A percentile compares a stretch with the other conserved stretches of the same genome.
phyloP scores from a whole-genome alignment of 1,140 invertebrate genomes.

The Heliconius hermathena region DNA sequence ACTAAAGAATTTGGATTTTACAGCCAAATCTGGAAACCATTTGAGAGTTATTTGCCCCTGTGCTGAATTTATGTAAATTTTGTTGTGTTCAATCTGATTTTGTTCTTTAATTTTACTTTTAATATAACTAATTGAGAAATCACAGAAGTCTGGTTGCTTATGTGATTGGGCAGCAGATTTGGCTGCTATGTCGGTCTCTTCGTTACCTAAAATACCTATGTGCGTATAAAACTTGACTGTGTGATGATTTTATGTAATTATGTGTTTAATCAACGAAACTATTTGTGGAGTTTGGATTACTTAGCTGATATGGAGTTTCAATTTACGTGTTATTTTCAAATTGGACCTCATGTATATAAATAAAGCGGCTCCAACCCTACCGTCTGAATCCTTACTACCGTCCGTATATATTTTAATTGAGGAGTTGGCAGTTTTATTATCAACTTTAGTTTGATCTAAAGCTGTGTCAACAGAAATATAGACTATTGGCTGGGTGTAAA shows the following conservation, averaged over 20 bases:
- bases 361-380: background rate
- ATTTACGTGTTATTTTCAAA: background rate
- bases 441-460: too few relatives aligned
- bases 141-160: background rate
- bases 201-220: background rate
- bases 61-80: too few relatives aligned
- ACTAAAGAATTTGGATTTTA: too few relatives aligned
- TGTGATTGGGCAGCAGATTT: background rate
- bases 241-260: background rate
- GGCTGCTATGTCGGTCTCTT: background rate
- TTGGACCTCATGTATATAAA: background rate
- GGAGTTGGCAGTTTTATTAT: too few relatives aligned
- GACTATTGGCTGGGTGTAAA: too few relatives aligned
- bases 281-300: background rate
- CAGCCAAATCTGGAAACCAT: too few relatives aligned
- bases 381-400: background rate
- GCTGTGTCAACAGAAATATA: too few relatives aligned
- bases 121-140: background rate
- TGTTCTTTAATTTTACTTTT: background rate
- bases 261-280: background rate
- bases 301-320: background rate
- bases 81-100: background rate
- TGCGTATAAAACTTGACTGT: background rate
- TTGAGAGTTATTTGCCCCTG: too few relatives aligned
- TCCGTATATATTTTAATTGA: background rate